Percentiles rank a stretch among this genome's conserved stretches.
These are phyloP conservation scores for Drosophila monieri DNA, from an alignment of 2,888 invertebrate genomes.

Conservation along the genomic window DNA sequence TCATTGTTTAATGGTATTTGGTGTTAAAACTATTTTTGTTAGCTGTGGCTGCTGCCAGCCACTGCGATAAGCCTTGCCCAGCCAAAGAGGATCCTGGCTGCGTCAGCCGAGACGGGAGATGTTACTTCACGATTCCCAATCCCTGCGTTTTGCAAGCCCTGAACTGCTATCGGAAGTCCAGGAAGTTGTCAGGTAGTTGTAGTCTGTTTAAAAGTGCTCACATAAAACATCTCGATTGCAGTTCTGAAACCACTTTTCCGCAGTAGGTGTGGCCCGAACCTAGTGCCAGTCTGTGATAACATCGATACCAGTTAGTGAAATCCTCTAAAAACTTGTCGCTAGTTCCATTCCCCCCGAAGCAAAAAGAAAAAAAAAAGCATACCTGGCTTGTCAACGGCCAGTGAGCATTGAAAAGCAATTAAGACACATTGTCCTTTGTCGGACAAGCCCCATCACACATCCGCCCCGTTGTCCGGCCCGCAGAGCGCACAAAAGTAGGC, in stretches of 20 bases:
- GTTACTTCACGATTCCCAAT: slow-evolving; percentile 6
- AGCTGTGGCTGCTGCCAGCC: neutral
- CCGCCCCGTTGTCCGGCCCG: slow-evolving; percentile 4
- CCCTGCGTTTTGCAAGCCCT: slow-evolving; percentile 3
- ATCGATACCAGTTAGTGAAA: neutral
- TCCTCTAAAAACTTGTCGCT: neutral
- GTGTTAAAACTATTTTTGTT: neutral
- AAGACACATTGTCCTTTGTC: slow-evolving; percentile 8
- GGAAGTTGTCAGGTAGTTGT: slow-evolving; percentile 1
- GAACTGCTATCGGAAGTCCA: slow-evolving; percentile 10
- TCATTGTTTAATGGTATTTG: neutral
- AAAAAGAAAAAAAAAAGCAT: too few relatives aligned
- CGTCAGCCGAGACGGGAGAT: neutral
- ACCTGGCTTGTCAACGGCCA: slow-evolving; percentile 6
- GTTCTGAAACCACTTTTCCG: slow-evolving; percentile 3
- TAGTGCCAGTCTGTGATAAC: neutral
- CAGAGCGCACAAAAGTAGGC: slow-evolving; percentile 58
- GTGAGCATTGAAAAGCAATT: slow-evolving; percentile 22
- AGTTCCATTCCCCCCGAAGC: neutral
- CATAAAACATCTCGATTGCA: neutral
- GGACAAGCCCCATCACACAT: slow-evolving; percentile 17
- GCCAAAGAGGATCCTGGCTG: neutral
- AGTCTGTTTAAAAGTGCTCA: neutral
- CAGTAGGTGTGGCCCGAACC: neutral
- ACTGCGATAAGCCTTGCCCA: slow-evolving; percentile 7